Conservation (phyloP, 2,888 invertebrate species). For the Neoaliturus tenellus region DNA sequence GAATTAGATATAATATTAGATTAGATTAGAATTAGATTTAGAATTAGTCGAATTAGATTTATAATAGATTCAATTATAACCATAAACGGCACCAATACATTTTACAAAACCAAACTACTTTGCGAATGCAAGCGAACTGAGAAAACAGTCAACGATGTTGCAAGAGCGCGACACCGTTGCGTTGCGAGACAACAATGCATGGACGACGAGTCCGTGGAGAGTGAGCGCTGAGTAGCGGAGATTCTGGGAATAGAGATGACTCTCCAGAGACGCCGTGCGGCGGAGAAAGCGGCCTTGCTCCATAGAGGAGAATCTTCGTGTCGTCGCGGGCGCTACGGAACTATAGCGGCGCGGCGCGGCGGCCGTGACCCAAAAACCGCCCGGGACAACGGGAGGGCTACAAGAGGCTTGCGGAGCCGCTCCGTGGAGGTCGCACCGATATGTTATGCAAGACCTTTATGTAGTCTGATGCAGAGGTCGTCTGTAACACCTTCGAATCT, state of each 20-base stretch:
- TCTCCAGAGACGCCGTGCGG: not conserved
- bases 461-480: too few relatives aligned
- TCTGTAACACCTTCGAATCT: too few relatives aligned
- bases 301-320: not conserved
- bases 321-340: not conserved
- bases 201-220: not conserved
- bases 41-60: too few relatives aligned
- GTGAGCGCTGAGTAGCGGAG: not conserved
- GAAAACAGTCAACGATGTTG: not conserved
- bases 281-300: slow-evolving; percentile 28
- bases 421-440: not conserved
- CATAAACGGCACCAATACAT: too few relatives aligned
- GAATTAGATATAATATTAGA: too few relatives aligned
- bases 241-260: slow-evolving; percentile 15
- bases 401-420: not conserved
- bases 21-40: too few relatives aligned
- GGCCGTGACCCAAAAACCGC: slow-evolving; percentile 7
- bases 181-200: too few relatives aligned
- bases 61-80: too few relatives aligned
- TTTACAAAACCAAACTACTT: too few relatives aligned
- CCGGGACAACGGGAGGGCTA: not conserved
- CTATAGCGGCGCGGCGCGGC: not conserved
- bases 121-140: too few relatives aligned
- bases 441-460: too few relatives aligned
- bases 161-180: not conserved